Evolutionary conservation across 2,113 vertebrate genomes (phyloP).

Genomic region (Vombatus ursinus): DNA sequence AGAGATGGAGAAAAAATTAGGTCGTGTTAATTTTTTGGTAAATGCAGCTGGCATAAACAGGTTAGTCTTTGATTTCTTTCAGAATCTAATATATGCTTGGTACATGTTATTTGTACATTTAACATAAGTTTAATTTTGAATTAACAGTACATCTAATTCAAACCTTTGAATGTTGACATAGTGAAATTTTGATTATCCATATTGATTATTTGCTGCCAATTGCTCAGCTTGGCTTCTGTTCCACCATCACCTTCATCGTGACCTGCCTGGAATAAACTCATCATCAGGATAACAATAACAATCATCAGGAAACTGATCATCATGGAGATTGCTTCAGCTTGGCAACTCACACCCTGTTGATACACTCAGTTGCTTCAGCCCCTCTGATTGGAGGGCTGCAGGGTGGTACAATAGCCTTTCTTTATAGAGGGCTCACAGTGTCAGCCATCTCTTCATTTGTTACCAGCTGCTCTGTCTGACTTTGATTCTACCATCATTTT

Average conservation of each 20-base stretch:
- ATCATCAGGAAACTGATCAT: neutral
- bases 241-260: neutral
- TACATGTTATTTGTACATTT: conserved; percentile 23
- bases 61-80: conserved; percentile 79
- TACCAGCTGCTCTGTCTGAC: neutral
- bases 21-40: conserved; percentile 90
- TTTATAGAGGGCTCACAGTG: neutral
- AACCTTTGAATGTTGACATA: neutral
- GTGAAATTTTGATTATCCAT: neutral
- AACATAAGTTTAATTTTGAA: neutral
- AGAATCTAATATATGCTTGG: conserved; percentile 5
- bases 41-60: conserved; percentile 95
- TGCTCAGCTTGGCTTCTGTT: neutral
- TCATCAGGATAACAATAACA: neutral
- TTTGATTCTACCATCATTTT: neutral
- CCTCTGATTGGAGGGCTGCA: neutral
- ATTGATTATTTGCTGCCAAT: neutral
- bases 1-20: conserved; percentile 87
- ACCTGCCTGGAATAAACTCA: neutral
- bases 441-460: neutral
- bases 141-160: neutral
- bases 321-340: neutral
- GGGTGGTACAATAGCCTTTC: neutral
- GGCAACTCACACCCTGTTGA: neutral
- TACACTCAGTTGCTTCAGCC: neutral